phyloP scores from a whole-genome alignment of 2,113 vertebrate species.

The Microcebus jonahi region DNA sequence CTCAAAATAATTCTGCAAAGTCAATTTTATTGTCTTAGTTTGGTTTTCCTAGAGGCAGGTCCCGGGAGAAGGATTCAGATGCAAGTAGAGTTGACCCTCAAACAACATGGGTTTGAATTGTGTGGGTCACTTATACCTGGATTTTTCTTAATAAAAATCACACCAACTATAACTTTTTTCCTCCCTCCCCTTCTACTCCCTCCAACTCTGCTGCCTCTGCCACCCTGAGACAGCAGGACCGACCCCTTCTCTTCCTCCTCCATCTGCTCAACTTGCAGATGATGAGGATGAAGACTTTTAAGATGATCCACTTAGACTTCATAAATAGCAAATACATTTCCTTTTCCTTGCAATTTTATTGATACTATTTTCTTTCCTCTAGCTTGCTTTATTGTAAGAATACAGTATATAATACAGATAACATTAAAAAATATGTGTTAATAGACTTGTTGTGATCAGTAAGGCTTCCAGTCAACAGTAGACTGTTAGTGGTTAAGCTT shows the following conservation, averaged over 20 bases:
- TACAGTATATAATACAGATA: not conserved
- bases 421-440: not conserved
- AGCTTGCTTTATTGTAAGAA: not conserved
- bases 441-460: not conserved
- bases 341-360: not conserved
- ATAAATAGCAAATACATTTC: not conserved
- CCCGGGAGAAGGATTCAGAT: not conserved
- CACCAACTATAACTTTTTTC: not conserved
- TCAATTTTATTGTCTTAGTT: not conserved
- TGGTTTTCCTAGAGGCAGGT: not conserved
- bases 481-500: not conserved
- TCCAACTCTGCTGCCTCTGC: not conserved
- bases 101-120: not conserved
- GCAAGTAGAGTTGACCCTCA: not conserved
- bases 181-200: not conserved
- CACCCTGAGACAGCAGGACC: not conserved
- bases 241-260: not conserved
- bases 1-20: not conserved
- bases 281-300: not conserved
- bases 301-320: not conserved
- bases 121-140: not conserved
- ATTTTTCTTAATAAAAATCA: not conserved
- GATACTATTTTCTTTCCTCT: not conserved
- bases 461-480: not conserved
- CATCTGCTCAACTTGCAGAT: not conserved